These are phyloP conservation scores for Adelphocoris suturalis DNA, from an alignment of 2,888 invertebrate species.

Conservation along the genomic window DNA sequence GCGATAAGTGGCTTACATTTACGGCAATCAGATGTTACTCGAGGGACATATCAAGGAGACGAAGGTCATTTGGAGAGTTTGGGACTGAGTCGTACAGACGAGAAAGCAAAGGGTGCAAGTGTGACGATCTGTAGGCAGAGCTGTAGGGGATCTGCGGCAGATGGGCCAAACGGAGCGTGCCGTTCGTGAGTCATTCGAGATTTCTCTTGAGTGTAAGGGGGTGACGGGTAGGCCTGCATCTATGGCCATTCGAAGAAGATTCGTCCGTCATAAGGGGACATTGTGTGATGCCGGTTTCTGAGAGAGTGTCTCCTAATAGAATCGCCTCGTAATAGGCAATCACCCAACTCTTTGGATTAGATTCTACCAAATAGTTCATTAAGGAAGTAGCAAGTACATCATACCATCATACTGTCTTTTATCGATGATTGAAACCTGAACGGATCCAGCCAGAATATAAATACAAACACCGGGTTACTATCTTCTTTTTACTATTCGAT, in stretches of 20 bases:
- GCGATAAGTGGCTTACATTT: conserved; percentile 54
- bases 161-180: conserved; percentile 60
- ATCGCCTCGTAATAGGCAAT: not conserved
- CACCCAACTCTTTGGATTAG: not conserved
- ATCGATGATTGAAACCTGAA: too few species aligned
- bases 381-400: too few species aligned
- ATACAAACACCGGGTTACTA: too few species aligned
- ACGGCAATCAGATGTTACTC: conserved; percentile 43
- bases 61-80: conserved; percentile 26
- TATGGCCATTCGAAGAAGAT: not conserved
- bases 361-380: not conserved
- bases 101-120: conserved; percentile 31
- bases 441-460: too few species aligned
- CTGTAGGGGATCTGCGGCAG: conserved; percentile 33
- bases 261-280: not conserved
- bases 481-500: too few species aligned
- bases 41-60: conserved; percentile 28
- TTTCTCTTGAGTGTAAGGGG: conserved; percentile 38
- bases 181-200: conserved; percentile 55
- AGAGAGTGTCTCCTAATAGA: not conserved
- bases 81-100: conserved; percentile 8
- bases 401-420: too few species aligned
- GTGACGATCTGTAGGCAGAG: conserved; percentile 11
- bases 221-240: not conserved
- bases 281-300: not conserved